These are phyloP conservation scores for Oceanodroma leucorhoa DNA, from an alignment of 2,797 vertebrate species.

Conservation along the genomic window DNA sequence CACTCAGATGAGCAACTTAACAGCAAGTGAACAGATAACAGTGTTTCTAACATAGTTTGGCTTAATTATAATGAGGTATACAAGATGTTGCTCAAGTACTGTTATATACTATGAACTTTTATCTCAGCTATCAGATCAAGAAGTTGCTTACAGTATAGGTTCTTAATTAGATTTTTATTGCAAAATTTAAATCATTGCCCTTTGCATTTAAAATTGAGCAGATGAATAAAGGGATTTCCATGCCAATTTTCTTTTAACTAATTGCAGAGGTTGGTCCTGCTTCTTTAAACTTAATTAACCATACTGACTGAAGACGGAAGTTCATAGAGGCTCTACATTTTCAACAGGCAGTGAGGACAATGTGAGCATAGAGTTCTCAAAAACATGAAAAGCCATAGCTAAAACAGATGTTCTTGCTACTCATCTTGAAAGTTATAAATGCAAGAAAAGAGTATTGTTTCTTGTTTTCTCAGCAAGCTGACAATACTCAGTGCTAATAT, in stretches of 20 bases:
- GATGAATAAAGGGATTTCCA: background rate
- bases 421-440: background rate
- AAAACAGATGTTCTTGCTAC: background rate
- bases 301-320: background rate
- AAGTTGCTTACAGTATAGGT: background rate
- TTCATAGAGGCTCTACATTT: background rate
- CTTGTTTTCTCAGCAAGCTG: background rate
- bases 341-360: background rate
- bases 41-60: background rate
- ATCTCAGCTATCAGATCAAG: background rate
- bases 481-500: background rate
- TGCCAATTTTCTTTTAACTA: background rate
- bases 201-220: background rate
- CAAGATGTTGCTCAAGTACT: background rate
- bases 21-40: background rate
- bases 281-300: background rate
- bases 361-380: background rate
- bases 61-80: background rate
- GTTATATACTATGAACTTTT: background rate
- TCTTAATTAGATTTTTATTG: constrained; percentile 3
- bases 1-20: background rate
- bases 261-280: background rate
- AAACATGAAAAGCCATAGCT: background rate
- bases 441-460: background rate
- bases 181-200: background rate